A percentile compares a stretch with the other conserved stretches of the same genome.
These are phyloP conservation scores for Porites australiensis DNA, from an alignment of 64 coral and sea anemone species.

Conservation along the genomic window DNA sequence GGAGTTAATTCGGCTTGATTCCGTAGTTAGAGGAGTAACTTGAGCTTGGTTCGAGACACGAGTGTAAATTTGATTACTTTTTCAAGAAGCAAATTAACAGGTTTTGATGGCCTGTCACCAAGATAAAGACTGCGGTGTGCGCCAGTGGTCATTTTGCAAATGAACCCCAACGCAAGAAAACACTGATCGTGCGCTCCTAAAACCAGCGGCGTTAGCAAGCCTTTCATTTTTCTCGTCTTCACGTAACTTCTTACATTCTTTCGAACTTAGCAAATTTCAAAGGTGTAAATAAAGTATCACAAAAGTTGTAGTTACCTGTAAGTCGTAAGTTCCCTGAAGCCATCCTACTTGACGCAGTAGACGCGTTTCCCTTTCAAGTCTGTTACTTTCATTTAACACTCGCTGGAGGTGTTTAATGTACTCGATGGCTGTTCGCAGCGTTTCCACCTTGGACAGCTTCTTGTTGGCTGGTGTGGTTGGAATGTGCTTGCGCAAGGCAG, in stretches of 20 bases:
- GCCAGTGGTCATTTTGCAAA: not conserved
- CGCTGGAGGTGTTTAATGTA: slow-evolving; percentile 94
- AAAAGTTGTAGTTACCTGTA: slow-evolving; percentile 74
- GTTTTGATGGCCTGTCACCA: slow-evolving; percentile 32
- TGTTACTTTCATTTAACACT: slow-evolving; percentile 86
- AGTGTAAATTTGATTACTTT: slow-evolving; percentile 30
- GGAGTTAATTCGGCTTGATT: slow-evolving; percentile 35
- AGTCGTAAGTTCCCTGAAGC: slow-evolving; percentile 72
- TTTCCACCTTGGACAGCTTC: slow-evolving; percentile 98
- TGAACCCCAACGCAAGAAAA: not conserved
- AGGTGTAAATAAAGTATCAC: slow-evolving; percentile 35
- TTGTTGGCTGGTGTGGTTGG: slow-evolving; percentile 84
- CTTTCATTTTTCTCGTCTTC: not conserved
- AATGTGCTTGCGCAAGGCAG: slow-evolving; percentile 79
- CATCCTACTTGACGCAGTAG: slow-evolving; percentile 79
- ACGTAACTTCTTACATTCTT: not conserved
- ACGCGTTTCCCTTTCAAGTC: slow-evolving; percentile 74
- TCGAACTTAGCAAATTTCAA: not conserved
- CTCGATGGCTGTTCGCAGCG: slow-evolving; percentile 86
- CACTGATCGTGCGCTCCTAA: not conserved
- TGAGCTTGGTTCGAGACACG: slow-evolving; percentile 3
- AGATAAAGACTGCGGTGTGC: not conserved
- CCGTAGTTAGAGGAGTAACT: slow-evolving; percentile 35
- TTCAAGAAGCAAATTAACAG: slow-evolving; percentile 42
- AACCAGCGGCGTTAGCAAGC: not conserved